Percentiles rank a stretch among this genome's conserved stretches.
phyloP scores from a whole-genome alignment of 2,797 vertebrate genomes.

The Amniataba percoides region DNA sequence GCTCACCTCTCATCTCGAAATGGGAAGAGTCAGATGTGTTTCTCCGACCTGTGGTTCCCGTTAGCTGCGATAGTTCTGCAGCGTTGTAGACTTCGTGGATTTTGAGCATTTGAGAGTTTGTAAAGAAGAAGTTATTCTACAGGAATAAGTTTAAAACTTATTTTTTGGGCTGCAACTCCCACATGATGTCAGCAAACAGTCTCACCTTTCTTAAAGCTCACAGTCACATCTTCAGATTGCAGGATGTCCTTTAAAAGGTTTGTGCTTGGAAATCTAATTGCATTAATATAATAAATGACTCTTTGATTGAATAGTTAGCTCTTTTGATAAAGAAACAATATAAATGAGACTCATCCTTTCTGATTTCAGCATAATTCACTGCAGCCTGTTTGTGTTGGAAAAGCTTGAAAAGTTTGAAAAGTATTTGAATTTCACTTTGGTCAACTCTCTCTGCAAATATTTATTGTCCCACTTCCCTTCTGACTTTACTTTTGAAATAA shows the following conservation, averaged over 20 bases:
- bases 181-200: too few species aligned
- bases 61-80: neutral
- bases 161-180: neutral
- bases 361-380: too few species aligned
- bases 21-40: too few species aligned
- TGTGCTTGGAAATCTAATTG: too few species aligned
- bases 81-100: fast-evolving
- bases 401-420: too few species aligned
- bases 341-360: too few species aligned
- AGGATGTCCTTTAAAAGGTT: too few species aligned
- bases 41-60: neutral
- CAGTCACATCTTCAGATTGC: neutral
- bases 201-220: neutral
- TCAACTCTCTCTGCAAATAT: neutral
- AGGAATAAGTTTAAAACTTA: neutral
- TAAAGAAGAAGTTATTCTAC: neutral
- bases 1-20: neutral
- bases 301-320: too few species aligned
- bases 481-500: neutral
- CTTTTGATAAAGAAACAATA: too few species aligned
- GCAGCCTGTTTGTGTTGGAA: too few species aligned
- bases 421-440: too few species aligned
- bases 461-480: neutral
- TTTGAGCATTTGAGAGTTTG: neutral
- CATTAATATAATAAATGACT: too few species aligned